Evolutionary conservation across 1,140 invertebrate genomes (phyloP).

Genomic region (Bombus confusus): DNA sequence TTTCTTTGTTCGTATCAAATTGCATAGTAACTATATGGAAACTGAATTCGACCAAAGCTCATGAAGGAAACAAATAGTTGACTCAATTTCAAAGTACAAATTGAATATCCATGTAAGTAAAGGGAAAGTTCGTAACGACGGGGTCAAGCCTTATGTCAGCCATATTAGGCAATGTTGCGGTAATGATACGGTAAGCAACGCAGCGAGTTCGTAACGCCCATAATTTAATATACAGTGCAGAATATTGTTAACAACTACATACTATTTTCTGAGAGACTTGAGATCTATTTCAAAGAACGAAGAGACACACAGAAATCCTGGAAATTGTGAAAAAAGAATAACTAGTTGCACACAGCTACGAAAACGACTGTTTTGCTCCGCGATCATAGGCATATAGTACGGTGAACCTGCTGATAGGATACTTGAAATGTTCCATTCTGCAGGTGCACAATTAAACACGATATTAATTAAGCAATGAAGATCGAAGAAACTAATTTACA

Average conservation of each 20-base stretch:
- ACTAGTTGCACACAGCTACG: slow-evolving; percentile 50
- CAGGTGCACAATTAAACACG: slow-evolving; percentile 69
- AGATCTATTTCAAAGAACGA: slow-evolving; percentile 18
- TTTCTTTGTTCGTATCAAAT: background rate
- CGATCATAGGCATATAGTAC: slow-evolving; percentile 63
- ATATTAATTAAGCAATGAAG: slow-evolving; percentile 76
- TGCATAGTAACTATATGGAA: slow-evolving; percentile 18
- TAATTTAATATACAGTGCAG: slow-evolving; percentile 20
- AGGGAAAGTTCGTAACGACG: slow-evolving; percentile 40
- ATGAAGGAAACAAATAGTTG: slow-evolving; percentile 50
- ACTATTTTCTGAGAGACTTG: slow-evolving; percentile 40
- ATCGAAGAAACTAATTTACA: slow-evolving; percentile 73
- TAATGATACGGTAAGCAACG: slow-evolving; percentile 59
- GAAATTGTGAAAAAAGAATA: slow-evolving; percentile 24
- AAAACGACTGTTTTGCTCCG: slow-evolving; percentile 66
- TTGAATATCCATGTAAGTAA: slow-evolving; percentile 49
- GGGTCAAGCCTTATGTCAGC: slow-evolving; percentile 45
- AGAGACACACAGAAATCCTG: background rate
- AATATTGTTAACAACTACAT: slow-evolving; percentile 23
- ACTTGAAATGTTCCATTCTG: slow-evolving; percentile 54
- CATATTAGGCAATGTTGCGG: slow-evolving; percentile 57
- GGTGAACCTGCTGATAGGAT: slow-evolving; percentile 65
- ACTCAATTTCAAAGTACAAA: slow-evolving; percentile 69
- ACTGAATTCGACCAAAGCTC: slow-evolving; percentile 40
- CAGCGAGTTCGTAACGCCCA: slow-evolving; percentile 52